Evolutionary conservation across 2,888 invertebrate species (phyloP), one percentile per base, ranked within the genome.

Genomic region (Sphaerophoria taeniata): DNA sequence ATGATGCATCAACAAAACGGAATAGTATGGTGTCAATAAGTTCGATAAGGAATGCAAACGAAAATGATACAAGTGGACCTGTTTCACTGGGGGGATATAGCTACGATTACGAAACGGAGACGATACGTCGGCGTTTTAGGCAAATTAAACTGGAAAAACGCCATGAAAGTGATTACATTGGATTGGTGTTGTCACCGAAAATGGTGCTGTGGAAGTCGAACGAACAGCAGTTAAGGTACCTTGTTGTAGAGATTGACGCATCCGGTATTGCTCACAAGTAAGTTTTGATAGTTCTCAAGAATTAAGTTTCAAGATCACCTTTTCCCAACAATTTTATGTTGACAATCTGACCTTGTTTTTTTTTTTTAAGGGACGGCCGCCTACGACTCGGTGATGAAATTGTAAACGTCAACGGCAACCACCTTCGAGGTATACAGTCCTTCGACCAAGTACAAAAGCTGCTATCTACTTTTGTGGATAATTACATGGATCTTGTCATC

Each of bases 341-440:
- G 39, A 39, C 6, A 6, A 39, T 39, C 2, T 43, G 43, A 43
- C 12, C 43, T 43, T 43, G n/a, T 55, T 34, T 49, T 6, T 49
- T 43, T 61, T 72, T 16, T 74, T 92, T 74, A 90, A 96, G 96
- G 92, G 96, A 97, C 90, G 96, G 97, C 24, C 94, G 96, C 88
- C 93, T 98, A 83, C 94, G 95, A 89, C 94, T 97, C 78, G 97
- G 97, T 12, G 98, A 98, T 92, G 97, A 98, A 93, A 96, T 98
- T 87, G 95, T 98, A 11, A 96, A 97, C 92, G 96, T 97, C 39
- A 98, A 98, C 91, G 97, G 97, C 9, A 95, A 94, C 89, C 95
- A 96, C 87, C 92, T 98, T 79, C 94, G 96, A 85, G 96, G 96
- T 0, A 93, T 97, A 73, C 94, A 95, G 55, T 94, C 95, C 6